Conservation (phyloP, 2,113 vertebrate species). For the Acinonyx jubatus region DNA sequence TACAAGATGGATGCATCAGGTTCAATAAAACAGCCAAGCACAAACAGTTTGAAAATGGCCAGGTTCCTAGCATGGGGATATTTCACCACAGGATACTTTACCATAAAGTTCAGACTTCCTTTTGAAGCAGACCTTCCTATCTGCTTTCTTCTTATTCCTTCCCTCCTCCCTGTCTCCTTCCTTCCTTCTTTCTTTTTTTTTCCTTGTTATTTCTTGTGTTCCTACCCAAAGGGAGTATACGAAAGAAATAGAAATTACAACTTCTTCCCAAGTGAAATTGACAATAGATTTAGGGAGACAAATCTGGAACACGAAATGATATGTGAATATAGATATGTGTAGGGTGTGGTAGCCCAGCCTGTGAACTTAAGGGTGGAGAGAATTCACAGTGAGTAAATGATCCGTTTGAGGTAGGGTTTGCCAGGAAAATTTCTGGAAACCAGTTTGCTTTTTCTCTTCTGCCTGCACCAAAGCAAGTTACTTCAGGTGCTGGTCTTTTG, state of each 20-base stretch:
- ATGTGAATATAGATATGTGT: background rate
- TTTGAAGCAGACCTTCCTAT: background rate
- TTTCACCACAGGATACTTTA: background rate
- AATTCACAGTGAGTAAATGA: background rate
- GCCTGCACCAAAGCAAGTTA: background rate
- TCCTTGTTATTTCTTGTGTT: background rate
- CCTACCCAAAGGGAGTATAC: background rate
- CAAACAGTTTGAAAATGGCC: background rate
- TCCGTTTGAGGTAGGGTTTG: background rate
- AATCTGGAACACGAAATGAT: background rate
- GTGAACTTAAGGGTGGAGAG: background rate
- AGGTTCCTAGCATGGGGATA: background rate
- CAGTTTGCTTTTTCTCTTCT: background rate
- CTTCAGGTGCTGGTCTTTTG: background rate
- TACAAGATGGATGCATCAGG: background rate
- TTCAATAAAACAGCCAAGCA: background rate
- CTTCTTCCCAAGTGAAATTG: background rate
- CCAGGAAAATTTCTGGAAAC: background rate
- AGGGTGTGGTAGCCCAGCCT: background rate
- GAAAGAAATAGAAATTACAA: background rate
- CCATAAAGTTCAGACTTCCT: background rate
- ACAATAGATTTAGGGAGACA: background rate
- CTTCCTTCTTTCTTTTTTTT: no score
- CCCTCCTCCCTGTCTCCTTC: background rate
- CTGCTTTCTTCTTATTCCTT: background rate